Conservation (phyloP, 1,140 invertebrate genomes). For the Pogonus chalceus region DNA sequence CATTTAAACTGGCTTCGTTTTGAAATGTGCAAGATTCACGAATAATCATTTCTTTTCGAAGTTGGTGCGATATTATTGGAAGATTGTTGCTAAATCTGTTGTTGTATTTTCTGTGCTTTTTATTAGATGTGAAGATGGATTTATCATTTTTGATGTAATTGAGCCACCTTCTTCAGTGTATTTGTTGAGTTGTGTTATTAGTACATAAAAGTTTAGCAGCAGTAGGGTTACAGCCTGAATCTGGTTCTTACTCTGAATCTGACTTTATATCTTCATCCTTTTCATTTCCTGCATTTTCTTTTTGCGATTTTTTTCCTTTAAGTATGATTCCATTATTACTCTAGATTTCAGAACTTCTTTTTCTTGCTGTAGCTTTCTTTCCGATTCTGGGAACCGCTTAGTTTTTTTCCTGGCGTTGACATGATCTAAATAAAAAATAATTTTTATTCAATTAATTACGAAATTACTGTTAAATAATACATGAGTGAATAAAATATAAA, state of each 20-base stretch:
- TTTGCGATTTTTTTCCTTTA: conserved; percentile 1
- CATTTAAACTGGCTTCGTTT: not conserved
- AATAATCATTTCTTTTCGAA: no score
- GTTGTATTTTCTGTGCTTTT: not conserved
- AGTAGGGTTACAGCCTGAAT: conserved; percentile 2
- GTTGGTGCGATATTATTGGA: no score
- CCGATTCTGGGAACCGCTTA: no score
- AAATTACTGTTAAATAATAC: not conserved
- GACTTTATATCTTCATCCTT: not conserved
- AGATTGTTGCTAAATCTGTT: not conserved
- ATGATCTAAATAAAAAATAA: conserved; percentile 3
- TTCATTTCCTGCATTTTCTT: not conserved
- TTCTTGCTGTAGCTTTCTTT: conserved; percentile 8
- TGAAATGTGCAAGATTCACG: not conserved
- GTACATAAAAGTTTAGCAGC: no score
- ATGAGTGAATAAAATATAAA: not conserved
- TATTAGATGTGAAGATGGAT: conserved; percentile 8
- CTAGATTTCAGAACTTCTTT: conserved; percentile 8
- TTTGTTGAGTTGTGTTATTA: no score
- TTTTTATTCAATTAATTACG: not conserved
- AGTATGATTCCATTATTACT: conserved; percentile 9
- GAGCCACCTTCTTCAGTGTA: no score
- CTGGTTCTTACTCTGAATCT: not conserved
- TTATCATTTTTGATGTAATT: conserved; percentile 8
- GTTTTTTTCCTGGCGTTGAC: no score